Evolutionary conservation across 2,113 vertebrate species (phyloP), one percentile per base, ranked within the genome.

Genomic region (Clupea harengus): DNA sequence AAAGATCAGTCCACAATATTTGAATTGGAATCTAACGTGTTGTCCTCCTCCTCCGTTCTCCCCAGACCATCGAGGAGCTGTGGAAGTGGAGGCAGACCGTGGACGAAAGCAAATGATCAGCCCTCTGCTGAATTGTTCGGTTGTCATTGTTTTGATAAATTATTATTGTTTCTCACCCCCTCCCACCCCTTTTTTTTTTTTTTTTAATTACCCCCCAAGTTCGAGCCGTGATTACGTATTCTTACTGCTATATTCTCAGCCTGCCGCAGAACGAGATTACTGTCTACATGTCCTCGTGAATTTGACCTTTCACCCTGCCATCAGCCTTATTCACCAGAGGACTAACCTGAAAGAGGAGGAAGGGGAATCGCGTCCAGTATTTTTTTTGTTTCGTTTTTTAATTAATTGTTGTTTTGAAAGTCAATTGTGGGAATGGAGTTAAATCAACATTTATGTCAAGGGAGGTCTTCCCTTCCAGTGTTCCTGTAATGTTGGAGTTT

Each of bases 41-140:
- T 15, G 8, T 15, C 45, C 0, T 57, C 25, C 5, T 25, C n/a
- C n/a, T n/a, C n/a, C n/a, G 84, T 80, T 18, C 49, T 9, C 81
- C 28, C 67, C 18, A 96, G 95, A 84, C 88, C 0, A 8, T 95
- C 44, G 78, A 85, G 0, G 95, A 96, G 49, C 90, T 96, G 82
- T 96, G 95, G 95, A 94, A 94, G 86, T 96, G 95, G 95, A 93
- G 92, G 83, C 94, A 96, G 84, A 82, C 91, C 0, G 22, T 95
- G 84, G 88, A 85, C 18, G 93, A 95, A 0, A n/a, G 88, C 4
- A 94, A 94, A 92, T 94, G 85, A 93, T 75, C 67, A 57, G 6
- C 2, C 49, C 45, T 8, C 54, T 20, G 5, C 13, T 18, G 1
- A 22, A 39, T 39, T 39, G 39, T 57, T 57, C 54, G 54, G 54